These are phyloP conservation scores for Rhopalosiphum padi DNA, from an alignment of 1,140 invertebrate genomes.

Conservation along the genomic window DNA sequence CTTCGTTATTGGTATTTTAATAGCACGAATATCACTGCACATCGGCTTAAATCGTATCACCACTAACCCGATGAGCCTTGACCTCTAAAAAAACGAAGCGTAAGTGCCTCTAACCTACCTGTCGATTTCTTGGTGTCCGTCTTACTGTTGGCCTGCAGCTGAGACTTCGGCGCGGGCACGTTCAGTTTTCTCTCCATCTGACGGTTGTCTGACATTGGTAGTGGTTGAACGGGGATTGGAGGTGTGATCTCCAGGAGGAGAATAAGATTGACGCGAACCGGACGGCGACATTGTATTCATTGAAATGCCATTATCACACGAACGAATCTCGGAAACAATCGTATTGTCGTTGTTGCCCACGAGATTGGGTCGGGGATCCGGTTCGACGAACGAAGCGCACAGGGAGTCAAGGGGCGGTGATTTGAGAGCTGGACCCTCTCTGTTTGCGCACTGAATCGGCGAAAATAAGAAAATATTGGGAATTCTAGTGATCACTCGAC, in stretches of 20 bases:
- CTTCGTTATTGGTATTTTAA: neutral
- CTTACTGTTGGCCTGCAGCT: constrained; percentile 34
- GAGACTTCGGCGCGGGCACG: constrained; percentile 29
- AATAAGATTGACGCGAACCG: neutral
- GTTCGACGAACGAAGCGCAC: neutral
- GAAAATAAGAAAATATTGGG: neutral
- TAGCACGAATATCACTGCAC: neutral
- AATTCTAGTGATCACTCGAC: neutral
- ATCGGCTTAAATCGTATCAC: neutral
- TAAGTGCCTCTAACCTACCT: neutral
- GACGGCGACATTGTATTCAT: constrained; percentile 41
- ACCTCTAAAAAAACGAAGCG: neutral
- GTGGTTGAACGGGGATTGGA: neutral
- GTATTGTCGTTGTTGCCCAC: neutral
- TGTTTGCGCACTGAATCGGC: neutral
- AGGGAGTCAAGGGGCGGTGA: neutral
- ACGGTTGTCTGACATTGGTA: constrained; percentile 36
- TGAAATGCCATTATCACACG: constrained; percentile 52
- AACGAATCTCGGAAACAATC: constrained; percentile 41
- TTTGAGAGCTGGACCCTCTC: neutral
- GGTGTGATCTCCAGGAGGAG: constrained; percentile 27
- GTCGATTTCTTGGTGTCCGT: constrained; percentile 21
- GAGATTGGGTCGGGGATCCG: neutral
- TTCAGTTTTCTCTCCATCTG: constrained; percentile 49
- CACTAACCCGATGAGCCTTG: neutral